Evolutionary conservation across 2,888 invertebrate genomes (phyloP).

Genomic region (Fragum sueziense): DNA sequence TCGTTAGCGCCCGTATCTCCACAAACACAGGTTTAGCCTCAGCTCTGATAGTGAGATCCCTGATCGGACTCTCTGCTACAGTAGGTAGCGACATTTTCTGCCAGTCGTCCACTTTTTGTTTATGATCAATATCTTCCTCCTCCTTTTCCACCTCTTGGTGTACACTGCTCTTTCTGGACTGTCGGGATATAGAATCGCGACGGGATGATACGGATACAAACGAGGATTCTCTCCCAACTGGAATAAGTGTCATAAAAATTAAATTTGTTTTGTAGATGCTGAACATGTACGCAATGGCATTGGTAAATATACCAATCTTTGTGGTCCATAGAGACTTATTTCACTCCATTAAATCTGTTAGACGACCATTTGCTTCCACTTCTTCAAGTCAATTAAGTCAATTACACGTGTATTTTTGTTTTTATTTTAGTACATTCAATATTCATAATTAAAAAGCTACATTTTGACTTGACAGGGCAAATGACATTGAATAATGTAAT

Average conservation of each 20-base stretch:
- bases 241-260: conserved; percentile 2
- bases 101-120: conserved; percentile 56
- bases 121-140: conserved; percentile 1
- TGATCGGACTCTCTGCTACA: conserved; percentile 38
- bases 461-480: too few species aligned
- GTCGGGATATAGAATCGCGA: conserved; percentile 18
- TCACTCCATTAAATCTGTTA: too few species aligned
- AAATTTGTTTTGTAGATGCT: too few species aligned
- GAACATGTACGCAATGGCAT: too few species aligned
- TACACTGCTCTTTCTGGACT: conserved; percentile 26
- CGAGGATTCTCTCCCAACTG: conserved; percentile 45
- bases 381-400: too few species aligned
- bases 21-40: conserved; percentile 65
- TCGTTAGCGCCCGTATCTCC: conserved; percentile 68
- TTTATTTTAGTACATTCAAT: too few species aligned
- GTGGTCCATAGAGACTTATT: too few species aligned
- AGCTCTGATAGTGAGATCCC: conserved; percentile 34
- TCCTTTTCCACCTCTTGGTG: neutral
- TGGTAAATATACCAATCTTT: too few species aligned
- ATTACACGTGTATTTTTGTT: too few species aligned
- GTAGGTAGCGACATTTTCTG: conserved; percentile 49
- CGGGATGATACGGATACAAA: conserved; percentile 40
- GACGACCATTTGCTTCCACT: too few species aligned
- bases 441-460: too few species aligned
- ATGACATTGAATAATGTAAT: too few species aligned